Evolutionary conservation across 2,113 vertebrate species (phyloP).

Genomic region (Strix uralensis): DNA sequence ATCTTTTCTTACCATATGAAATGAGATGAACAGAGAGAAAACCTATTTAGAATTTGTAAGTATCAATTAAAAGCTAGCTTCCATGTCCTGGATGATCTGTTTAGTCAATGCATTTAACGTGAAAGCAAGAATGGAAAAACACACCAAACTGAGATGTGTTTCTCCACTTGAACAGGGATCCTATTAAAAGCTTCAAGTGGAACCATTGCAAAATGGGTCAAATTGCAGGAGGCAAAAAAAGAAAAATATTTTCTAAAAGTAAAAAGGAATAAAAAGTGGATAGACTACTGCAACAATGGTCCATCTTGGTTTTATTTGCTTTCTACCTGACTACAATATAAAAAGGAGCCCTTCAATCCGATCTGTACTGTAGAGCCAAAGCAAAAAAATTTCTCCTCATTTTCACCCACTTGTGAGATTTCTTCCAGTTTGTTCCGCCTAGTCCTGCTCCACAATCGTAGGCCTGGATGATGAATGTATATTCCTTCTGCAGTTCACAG

Average conservation of each 20-base stretch:
- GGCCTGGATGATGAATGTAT: conserved; percentile 96
- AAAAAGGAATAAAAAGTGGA: neutral
- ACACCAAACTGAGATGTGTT: neutral
- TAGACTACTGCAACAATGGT: neutral
- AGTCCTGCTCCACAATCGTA: conserved; percentile 92
- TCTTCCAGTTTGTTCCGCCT: conserved; percentile 86
- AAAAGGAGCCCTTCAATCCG: neutral
- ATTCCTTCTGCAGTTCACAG: conserved; percentile 95
- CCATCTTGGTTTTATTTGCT: neutral
- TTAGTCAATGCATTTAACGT: neutral
- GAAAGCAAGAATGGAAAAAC: neutral
- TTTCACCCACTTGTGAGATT: conserved; percentile 94
- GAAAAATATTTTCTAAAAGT: neutral
- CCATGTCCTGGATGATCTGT: neutral
- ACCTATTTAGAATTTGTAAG: neutral
- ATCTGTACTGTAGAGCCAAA: neutral
- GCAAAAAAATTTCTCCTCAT: neutral
- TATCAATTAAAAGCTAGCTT: neutral
- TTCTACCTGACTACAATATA: neutral
- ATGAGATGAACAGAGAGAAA: neutral
- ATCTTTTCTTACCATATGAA: neutral
- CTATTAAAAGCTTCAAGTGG: neutral
- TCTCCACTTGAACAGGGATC: neutral
- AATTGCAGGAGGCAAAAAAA: neutral
- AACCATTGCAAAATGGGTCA: neutral